These are phyloP conservation scores for Xylophagus ater DNA, from an alignment of 2,888 invertebrate genomes.

Conservation along the genomic window DNA sequence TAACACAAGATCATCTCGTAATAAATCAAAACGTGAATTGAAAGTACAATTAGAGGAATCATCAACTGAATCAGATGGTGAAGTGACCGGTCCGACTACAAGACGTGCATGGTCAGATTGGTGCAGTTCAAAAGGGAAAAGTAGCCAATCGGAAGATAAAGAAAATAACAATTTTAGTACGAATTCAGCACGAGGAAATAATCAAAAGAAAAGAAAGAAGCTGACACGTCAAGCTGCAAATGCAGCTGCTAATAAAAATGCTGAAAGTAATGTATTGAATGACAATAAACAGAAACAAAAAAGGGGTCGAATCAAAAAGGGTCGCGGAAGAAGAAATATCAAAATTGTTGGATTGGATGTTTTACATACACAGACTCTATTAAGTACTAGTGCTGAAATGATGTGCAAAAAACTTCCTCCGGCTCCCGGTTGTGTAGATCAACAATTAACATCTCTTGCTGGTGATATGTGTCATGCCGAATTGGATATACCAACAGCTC, in stretches of 20 bases:
- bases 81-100: conserved; percentile 54
- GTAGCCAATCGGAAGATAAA: conserved; percentile 52
- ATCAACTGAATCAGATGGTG: conserved; percentile 32
- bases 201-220: conserved; percentile 37
- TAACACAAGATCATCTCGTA: conserved; percentile 30
- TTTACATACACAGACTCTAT: conserved; percentile 76
- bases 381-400: conserved; percentile 70
- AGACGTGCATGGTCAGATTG: conserved; percentile 66
- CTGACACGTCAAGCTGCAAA: conserved; percentile 37
- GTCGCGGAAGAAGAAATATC: conserved; percentile 53
- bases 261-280: conserved; percentile 19
- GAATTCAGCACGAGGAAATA: conserved; percentile 23
- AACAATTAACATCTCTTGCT: conserved; percentile 71
- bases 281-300: conserved; percentile 20
- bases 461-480: conserved; percentile 65
- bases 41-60: conserved; percentile 34
- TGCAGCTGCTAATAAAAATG: conserved; percentile 21
- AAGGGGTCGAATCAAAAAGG: conserved; percentile 53
- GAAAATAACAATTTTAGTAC: conserved; percentile 38
- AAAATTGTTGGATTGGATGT: conserved; percentile 81
- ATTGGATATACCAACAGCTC: conserved; percentile 68
- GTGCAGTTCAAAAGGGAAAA: conserved; percentile 50
- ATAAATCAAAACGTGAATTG: conserved; percentile 43
- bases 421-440: conserved; percentile 85
- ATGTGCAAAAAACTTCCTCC: conserved; percentile 66